Conservation (phyloP, 2,797 vertebrate genomes). For the Onychomys arenicola region DNA sequence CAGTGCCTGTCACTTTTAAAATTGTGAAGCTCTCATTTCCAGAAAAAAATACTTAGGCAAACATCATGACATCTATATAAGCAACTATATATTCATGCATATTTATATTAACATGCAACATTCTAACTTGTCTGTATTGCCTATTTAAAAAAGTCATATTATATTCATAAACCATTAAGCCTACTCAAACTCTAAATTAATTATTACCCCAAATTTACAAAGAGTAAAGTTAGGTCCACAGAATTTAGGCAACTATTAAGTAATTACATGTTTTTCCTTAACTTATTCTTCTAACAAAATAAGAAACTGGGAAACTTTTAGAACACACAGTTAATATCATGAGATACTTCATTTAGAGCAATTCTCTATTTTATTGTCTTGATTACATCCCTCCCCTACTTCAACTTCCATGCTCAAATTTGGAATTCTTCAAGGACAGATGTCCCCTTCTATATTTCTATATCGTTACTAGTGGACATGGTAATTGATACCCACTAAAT, state of each 20-base stretch:
- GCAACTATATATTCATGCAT: conserved; percentile 33
- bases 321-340: not conserved
- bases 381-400: not conserved
- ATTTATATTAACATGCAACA: not conserved
- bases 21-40: conserved; percentile 66
- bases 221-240: conserved; percentile 8
- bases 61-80: conserved; percentile 17
- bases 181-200: not conserved
- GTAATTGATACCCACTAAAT: not conserved
- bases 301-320: conserved; percentile 12
- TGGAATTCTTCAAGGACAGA: not conserved
- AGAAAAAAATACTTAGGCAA: not conserved
- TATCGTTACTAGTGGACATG: not conserved
- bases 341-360: conserved; percentile 4
- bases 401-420: not conserved
- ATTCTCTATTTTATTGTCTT: not conserved
- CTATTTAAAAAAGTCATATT: not conserved
- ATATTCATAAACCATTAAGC: conserved; percentile 4
- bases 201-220: conserved; percentile 35
- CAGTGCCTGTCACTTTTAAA: conserved; percentile 76
- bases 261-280: not conserved
- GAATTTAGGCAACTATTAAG: conserved; percentile 20
- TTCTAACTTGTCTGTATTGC: not conserved
- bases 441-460: not conserved
- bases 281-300: conserved; percentile 28